These are phyloP conservation scores for Camponotus floridanus DNA, from an alignment of 1,140 invertebrate species.

Conservation along the genomic window DNA sequence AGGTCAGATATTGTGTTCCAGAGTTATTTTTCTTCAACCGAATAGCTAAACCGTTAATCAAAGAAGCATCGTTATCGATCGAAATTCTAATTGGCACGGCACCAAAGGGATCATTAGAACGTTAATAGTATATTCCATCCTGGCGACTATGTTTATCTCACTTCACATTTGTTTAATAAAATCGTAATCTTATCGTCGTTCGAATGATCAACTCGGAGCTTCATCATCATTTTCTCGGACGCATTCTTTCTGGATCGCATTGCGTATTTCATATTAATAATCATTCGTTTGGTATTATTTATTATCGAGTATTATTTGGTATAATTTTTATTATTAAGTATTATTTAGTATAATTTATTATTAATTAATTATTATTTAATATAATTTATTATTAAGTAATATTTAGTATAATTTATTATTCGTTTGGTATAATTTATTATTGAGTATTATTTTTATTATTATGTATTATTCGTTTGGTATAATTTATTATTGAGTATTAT, in stretches of 20 bases:
- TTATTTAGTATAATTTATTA: too few relatives aligned
- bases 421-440: too few relatives aligned
- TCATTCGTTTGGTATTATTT: neutral
- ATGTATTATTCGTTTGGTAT: too few relatives aligned
- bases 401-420: too few relatives aligned
- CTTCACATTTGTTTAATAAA: conserved; percentile 58
- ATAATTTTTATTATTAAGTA: too few relatives aligned
- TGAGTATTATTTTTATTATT: too few relatives aligned
- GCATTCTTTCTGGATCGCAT: neutral
- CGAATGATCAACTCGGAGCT: neutral
- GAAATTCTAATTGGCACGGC: neutral
- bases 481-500: too few relatives aligned
- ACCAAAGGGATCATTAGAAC: conserved; percentile 10
- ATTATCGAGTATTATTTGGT: neutral
- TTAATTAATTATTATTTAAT: too few relatives aligned
- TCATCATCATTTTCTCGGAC: conserved; percentile 9
- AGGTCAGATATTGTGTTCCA: conserved; percentile 3
- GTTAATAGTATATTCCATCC: conserved; percentile 14
- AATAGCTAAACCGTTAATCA: conserved; percentile 39
- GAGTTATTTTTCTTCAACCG: neutral
- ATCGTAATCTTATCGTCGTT: conserved; percentile 56
- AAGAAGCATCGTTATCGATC: conserved; percentile 23
- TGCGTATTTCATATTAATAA: neutral
- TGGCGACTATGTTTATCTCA: conserved; percentile 29
- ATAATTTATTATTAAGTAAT: too few relatives aligned